Evolutionary conservation across 1,140 invertebrate genomes (phyloP), one percentile per base, ranked within the genome.

Genomic region (Drosophila baimaii): DNA sequence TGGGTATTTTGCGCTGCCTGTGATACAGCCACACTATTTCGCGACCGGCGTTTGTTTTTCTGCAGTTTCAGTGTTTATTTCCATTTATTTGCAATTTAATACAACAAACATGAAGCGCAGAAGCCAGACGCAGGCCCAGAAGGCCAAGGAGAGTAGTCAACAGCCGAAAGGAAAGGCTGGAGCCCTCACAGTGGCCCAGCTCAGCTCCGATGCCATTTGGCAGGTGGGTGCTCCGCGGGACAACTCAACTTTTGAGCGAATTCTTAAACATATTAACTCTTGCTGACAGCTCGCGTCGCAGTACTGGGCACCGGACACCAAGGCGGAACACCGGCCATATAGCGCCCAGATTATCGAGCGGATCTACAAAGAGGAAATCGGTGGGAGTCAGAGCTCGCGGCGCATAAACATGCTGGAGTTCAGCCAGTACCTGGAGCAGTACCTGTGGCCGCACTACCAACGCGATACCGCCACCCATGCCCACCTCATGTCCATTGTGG

Each of bases 341-440:
- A 94, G 96, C 93, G 85, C 95, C 21, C 92, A 95, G 70, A 94
- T 97, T 72, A 94, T 97, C 41, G 96, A 97, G 83, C 94, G 96
- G 80, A 96, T 98, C 80, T 98, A 98, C 85, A 91, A 94, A 23
- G 94, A 96, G 81, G 97, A 98, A 93, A 97, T 98, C 81, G 94
- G 94, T 93, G 27, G 61, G 57, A 95, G 95, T 93, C 95, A 93
- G 93, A 95, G 96, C 6, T 96, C 97, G 6, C 94, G 97, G 41
- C 94, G 98, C 17, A 97, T 98, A 55, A 98, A 99, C 95, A 96
- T 99, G 94, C 93, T 99, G 33, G 98, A 99, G 92, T 98, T 99
- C 88, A 98, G 98, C 89, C 98, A 99, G 81, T 99, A 99, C 92
- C 92, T 99, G 68, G 98, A 99, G 92, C 98, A 98, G 90, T 99